Conservation (phyloP, 2,797 vertebrate genomes). For the Rhabdophis nuchalis region DNA sequence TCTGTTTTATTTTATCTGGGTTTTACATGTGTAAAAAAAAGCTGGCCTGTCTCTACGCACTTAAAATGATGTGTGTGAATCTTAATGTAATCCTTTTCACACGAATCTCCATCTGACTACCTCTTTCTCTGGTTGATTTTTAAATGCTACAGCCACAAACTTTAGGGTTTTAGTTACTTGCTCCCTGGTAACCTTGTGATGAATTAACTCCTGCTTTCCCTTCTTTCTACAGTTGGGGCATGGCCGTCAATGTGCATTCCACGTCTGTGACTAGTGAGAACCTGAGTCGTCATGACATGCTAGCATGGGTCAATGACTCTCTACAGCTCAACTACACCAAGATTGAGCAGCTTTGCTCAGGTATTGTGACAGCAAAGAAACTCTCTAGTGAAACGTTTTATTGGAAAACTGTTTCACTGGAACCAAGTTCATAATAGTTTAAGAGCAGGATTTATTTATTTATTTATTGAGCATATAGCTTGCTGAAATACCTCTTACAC, state of each 20-base stretch:
- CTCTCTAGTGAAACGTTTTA: not conserved
- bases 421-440: not conserved
- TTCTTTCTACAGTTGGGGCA: conserved; percentile 80
- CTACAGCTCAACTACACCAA: conserved; percentile 91
- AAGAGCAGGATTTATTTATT: not conserved
- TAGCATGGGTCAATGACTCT: conserved; percentile 96
- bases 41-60: not conserved
- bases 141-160: not conserved
- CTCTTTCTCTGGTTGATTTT: not conserved
- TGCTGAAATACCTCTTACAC: not conserved
- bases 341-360: conserved; percentile 93
- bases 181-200: not conserved
- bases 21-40: not conserved
- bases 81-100: not conserved
- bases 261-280: conserved; percentile 95
- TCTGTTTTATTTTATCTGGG: not conserved
- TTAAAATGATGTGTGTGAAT: not conserved
- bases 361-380: conserved; percentile 60
- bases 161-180: not conserved
- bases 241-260: conserved; percentile 98
- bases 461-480: not conserved
- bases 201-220: conserved; percentile 19
- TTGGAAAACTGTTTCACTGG: not conserved
- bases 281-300: conserved; percentile 96
- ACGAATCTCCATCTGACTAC: not conserved